These are phyloP conservation scores for Odobenus rosmarus DNA, from an alignment of 2,113 vertebrate species.

Conservation along the genomic window DNA sequence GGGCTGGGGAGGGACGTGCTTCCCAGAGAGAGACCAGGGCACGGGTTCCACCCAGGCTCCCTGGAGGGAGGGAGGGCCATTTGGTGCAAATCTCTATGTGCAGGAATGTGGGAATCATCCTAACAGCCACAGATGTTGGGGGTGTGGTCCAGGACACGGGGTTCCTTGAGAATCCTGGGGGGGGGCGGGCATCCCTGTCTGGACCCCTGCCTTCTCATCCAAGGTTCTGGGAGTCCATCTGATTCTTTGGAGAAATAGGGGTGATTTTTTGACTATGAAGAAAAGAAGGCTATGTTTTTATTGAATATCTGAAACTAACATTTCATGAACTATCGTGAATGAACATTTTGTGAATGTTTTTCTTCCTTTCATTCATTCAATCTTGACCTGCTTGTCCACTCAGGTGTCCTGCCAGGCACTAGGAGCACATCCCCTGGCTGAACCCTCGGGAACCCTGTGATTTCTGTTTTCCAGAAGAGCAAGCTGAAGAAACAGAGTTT, in stretches of 20 bases:
- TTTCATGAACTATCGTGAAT: fast-evolving
- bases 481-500: background rate
- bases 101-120: too few relatives aligned
- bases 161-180: background rate
- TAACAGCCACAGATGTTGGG: background rate
- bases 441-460: too few relatives aligned
- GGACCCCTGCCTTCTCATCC: background rate
- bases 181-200: too few relatives aligned
- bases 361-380: background rate
- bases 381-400: fast-evolving
- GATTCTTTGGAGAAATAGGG: background rate
- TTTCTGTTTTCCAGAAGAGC: background rate
- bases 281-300: background rate
- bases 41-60: background rate
- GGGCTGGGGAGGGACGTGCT: background rate
- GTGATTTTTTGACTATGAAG: background rate
- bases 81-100: background rate
- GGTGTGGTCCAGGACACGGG: background rate
- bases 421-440: fast-evolving
- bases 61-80: background rate
- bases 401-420: background rate
- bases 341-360: background rate
- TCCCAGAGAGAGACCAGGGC: background rate
- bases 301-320: background rate
- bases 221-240: background rate